Conservation (phyloP, 2,888 invertebrate species). For the Aleiodes testaceus region DNA sequence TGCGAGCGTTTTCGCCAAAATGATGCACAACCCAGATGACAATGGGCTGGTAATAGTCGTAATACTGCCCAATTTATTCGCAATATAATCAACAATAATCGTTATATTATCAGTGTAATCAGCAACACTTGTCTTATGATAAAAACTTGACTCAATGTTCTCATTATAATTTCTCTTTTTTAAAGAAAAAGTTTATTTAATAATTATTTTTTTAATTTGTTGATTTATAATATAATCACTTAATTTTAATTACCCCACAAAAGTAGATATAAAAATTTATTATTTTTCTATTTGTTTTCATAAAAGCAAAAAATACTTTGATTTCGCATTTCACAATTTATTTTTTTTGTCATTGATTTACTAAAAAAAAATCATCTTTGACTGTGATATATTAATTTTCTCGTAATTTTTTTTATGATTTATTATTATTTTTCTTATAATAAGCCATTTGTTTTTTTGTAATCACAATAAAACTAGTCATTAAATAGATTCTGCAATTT, state of each 20-base stretch:
- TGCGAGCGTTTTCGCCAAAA: slow-evolving; percentile 64
- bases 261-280: not conserved
- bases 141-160: not conserved
- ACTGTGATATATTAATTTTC: slow-evolving; percentile 31
- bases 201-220: not conserved
- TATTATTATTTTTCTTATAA: not conserved
- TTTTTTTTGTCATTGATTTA: slow-evolving; percentile 19
- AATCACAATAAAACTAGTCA: slow-evolving; percentile 32
- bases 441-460: slow-evolving; percentile 19
- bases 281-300: not conserved
- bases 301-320: not conserved
- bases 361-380: slow-evolving; percentile 26
- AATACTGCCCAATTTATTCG: slow-evolving; percentile 45
- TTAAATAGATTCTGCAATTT: slow-evolving; percentile 12
- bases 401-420: slow-evolving; percentile 27
- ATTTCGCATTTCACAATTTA: not conserved
- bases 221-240: not conserved
- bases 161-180: not conserved
- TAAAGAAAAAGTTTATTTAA: not conserved
- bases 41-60: slow-evolving; percentile 64
- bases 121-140: slow-evolving; percentile 12
- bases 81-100: slow-evolving; percentile 21
- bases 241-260: no score
- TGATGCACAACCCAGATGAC: slow-evolving; percentile 69
- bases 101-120: slow-evolving; percentile 23